phyloP scores from a whole-genome alignment of 2,888 invertebrate genomes.

The Cylindroiulus punctatus region DNA sequence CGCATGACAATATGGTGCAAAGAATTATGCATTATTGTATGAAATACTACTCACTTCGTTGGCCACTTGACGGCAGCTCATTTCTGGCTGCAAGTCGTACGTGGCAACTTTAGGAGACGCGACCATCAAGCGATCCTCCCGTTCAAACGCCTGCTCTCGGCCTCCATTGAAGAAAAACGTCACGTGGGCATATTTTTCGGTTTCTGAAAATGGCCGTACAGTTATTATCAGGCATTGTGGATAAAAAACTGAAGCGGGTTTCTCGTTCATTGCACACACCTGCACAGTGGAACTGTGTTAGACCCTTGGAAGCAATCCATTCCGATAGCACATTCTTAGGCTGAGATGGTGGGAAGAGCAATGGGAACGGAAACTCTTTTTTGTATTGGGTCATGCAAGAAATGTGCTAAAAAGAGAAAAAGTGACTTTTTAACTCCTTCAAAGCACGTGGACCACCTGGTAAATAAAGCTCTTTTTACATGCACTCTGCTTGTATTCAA shows the following conservation, averaged over 20 bases:
- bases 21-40: not conserved
- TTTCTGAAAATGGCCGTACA: constrained; percentile 62
- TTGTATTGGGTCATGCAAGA: constrained; percentile 67
- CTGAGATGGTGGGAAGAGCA: constrained; percentile 66
- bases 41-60: constrained; percentile 62
- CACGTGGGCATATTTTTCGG: constrained; percentile 68
- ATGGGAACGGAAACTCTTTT: constrained; percentile 65
- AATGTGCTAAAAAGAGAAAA: constrained; percentile 56
- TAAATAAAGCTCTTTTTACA: too few species aligned
- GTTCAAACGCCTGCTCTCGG: constrained; percentile 64
- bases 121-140: constrained; percentile 66
- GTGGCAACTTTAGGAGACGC: constrained; percentile 67
- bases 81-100: constrained; percentile 67
- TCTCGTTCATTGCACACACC: constrained; percentile 60
- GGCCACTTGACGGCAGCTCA: constrained; percentile 66
- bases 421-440: not conserved
- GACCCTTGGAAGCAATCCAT: constrained; percentile 64
- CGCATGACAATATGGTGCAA: not conserved
- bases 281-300: constrained; percentile 67
- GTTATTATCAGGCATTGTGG: not conserved
- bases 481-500: too few species aligned
- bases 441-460: too few species aligned
- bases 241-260: not conserved
- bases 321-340: constrained; percentile 68
- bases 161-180: constrained; percentile 69